A percentile compares a stretch with the other conserved stretches of the same genome.
Conservation (phyloP, 1,140 invertebrate species). For the Drosophila baimaii region DNA sequence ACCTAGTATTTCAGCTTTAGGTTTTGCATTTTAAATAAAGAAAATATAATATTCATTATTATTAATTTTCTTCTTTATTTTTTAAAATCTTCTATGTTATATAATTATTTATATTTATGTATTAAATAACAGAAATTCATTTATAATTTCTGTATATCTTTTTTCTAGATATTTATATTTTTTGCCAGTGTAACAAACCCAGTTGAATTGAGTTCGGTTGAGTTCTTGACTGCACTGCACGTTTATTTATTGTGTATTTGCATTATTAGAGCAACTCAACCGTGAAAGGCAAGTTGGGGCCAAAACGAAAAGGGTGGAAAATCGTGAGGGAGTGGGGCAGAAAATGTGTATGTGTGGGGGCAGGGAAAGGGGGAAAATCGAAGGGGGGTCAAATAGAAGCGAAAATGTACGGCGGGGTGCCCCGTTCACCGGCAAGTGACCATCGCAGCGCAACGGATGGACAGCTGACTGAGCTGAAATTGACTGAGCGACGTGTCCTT, state of each 20-base stretch:
- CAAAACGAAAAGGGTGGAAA: neutral
- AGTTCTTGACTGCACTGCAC: slow-evolving; percentile 38
- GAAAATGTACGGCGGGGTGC: neutral
- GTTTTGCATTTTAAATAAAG: no score
- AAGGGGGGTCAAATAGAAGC: neutral
- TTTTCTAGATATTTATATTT: neutral
- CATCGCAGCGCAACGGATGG: slow-evolving; percentile 37
- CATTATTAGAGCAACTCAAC: slow-evolving; percentile 70
- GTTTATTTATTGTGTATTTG: slow-evolving; percentile 80
- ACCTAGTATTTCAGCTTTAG: no score
- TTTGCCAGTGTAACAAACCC: slow-evolving; percentile 1
- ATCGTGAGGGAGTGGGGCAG: neutral
- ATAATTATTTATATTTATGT: no score
- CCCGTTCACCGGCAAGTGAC: slow-evolving; percentile 28
- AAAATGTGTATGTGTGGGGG: neutral
- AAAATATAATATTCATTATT: no score
- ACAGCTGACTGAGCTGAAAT: slow-evolving; percentile 44
- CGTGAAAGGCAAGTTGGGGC: slow-evolving; percentile 58
- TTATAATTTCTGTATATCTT: neutral
- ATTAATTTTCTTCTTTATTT: neutral
- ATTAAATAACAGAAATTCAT: no score
- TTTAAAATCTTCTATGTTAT: no score
- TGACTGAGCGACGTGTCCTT: slow-evolving; percentile 50
- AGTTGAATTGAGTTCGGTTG: slow-evolving; percentile 24
- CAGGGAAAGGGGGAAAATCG: neutral